Evolutionary conservation across 2,797 vertebrate genomes (phyloP).

Genomic region (Bufotes viridis): DNA sequence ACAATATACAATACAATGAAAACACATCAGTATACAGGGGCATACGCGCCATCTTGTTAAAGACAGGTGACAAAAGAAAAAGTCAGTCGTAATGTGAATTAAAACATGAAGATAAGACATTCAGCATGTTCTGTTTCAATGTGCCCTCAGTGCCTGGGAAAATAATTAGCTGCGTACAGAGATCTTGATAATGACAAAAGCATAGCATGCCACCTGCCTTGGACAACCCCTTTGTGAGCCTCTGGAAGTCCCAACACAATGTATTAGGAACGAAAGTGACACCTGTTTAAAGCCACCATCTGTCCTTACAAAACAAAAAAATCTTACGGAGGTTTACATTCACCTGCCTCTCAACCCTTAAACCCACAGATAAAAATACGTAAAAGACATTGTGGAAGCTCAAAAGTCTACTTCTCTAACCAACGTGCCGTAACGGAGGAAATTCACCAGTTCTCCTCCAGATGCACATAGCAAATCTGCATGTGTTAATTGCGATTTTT

Average conservation of each 20-base stretch:
- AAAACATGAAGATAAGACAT: constrained; percentile 59
- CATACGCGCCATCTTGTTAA: background rate
- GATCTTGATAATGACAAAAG: constrained; percentile 68
- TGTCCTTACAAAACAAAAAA: constrained; percentile 70
- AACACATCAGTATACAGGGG: background rate
- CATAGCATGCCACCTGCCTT: constrained; percentile 78
- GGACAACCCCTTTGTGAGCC: constrained; percentile 72
- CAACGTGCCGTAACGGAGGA: background rate
- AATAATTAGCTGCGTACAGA: constrained; percentile 67
- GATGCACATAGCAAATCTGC: background rate
- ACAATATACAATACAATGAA: background rate
- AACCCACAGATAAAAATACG: background rate
- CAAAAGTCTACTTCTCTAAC: background rate
- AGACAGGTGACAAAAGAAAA: constrained; percentile 19
- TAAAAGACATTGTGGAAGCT: background rate
- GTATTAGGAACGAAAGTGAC: constrained; percentile 76
- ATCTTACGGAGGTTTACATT: constrained; percentile 63
- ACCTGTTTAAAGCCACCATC: constrained; percentile 82
- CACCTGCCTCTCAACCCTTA: background rate
- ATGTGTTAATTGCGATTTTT: too few species aligned
- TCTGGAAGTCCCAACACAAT: constrained; percentile 74
- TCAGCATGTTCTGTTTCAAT: constrained; percentile 46
- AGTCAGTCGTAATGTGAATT: constrained; percentile 37
- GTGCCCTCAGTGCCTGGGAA: constrained; percentile 62
- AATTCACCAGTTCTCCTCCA: background rate